Evolutionary conservation across 2,113 vertebrate species (phyloP).

Genomic region (Coregonus clupeaformis): DNA sequence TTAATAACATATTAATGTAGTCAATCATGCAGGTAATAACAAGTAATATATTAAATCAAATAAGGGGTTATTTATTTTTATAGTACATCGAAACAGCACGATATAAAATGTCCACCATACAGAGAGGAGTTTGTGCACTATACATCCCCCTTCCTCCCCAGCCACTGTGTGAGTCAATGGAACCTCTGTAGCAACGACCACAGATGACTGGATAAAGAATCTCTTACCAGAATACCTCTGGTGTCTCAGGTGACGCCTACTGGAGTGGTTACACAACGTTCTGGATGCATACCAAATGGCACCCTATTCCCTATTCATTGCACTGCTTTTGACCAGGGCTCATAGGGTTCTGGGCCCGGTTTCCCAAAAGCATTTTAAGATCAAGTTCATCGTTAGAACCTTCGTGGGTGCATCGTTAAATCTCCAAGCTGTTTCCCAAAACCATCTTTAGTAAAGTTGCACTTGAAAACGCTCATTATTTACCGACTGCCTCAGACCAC

Average conservation of each 20-base stretch:
- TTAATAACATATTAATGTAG: too few relatives aligned
- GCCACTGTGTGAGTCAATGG: conserved; percentile 27
- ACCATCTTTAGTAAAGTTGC: too few relatives aligned
- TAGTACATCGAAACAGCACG: conserved; percentile 50
- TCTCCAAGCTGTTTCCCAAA: too few relatives aligned
- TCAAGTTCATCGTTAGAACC: too few relatives aligned
- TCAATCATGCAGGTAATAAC: neutral
- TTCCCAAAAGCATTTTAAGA: too few relatives aligned
- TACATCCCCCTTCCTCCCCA: neutral
- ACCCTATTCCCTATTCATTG: too few relatives aligned
- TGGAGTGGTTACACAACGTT: neutral
- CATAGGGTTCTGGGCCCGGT: too few relatives aligned
- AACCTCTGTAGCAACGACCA: conserved; percentile 29
- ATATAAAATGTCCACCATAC: conserved; percentile 37
- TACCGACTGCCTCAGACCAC: too few relatives aligned
- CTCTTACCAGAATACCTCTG: conserved; percentile 15
- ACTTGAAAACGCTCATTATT: too few relatives aligned
- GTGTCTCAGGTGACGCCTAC: conserved; percentile 32
- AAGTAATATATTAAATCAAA: neutral
- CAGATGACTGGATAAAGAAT: conserved; percentile 6
- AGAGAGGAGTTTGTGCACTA: conserved; percentile 32
- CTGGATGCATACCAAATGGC: neutral
- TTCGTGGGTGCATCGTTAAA: too few relatives aligned
- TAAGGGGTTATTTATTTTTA: neutral
- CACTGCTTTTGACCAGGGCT: too few relatives aligned